A percentile compares a stretch with the other conserved stretches of the same genome.
Conservation (phyloP, 2,113 vertebrate species). For the Odontesthes bonariensis region DNA sequence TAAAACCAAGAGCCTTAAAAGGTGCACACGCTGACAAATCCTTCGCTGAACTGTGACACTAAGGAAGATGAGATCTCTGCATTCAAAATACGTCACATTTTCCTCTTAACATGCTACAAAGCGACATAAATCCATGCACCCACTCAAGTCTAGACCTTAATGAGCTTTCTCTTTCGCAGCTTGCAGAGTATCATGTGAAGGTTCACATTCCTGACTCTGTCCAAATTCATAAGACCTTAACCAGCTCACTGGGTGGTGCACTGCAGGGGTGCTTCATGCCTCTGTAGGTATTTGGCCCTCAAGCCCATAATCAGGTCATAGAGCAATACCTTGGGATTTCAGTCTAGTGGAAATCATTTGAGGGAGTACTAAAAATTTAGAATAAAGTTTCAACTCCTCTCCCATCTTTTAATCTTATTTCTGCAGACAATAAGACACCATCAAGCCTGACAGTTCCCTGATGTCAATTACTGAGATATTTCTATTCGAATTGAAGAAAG, state of each 20-base stretch:
- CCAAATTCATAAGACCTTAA: slow-evolving; percentile 79
- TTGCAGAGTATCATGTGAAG: slow-evolving; percentile 65
- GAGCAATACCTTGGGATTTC: slow-evolving; percentile 42
- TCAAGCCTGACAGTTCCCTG: not conserved
- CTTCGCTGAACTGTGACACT: slow-evolving; percentile 15
- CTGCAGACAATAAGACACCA: not conserved
- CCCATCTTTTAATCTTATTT: not conserved
- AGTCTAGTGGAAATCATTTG: slow-evolving; percentile 34
- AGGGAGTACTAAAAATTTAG: not conserved
- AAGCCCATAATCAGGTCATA: slow-evolving; percentile 56
- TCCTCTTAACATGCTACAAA: slow-evolving; percentile 36
- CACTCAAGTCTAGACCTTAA: slow-evolving; percentile 71
- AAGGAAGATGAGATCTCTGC: slow-evolving; percentile 34
- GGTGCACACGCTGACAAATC: slow-evolving; percentile 10
- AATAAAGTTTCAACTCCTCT: not conserved
- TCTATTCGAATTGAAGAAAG: not conserved
- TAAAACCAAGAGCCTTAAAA: slow-evolving; percentile 15
- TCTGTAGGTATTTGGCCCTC: slow-evolving; percentile 48
- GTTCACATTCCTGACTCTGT: slow-evolving; percentile 79
- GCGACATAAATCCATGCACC: slow-evolving; percentile 52
- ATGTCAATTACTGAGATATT: not conserved
- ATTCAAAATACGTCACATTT: slow-evolving; percentile 33
- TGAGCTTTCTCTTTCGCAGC: slow-evolving; percentile 75
- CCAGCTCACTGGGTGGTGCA: slow-evolving; percentile 71
- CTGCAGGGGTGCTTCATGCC: slow-evolving; percentile 58